Percentiles rank a stretch among this genome's conserved stretches.
These are phyloP conservation scores for Siniperca chuatsi DNA, from an alignment of 2,113 vertebrate genomes.

Conservation along the genomic window DNA sequence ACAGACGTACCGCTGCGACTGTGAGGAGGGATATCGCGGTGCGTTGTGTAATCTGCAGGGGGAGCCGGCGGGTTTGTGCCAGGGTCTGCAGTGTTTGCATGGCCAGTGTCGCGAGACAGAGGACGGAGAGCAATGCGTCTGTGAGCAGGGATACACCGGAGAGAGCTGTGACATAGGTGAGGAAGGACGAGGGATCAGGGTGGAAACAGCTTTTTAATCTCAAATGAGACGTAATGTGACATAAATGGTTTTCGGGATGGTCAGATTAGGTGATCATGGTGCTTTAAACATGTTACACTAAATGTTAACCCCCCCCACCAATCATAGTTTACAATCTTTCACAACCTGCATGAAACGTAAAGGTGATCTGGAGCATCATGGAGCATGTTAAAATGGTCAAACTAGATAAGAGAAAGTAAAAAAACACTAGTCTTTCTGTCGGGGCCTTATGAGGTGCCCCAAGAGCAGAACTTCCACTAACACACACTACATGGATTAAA, in stretches of 20 bases:
- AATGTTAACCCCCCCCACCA: background rate
- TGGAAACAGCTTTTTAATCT: too few species aligned
- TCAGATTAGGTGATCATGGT: too few species aligned
- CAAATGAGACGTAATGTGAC: too few species aligned
- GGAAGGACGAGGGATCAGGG: background rate
- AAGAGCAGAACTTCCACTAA: too few species aligned
- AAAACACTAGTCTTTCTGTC: too few species aligned
- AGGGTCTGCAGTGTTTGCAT: slow-evolving; percentile 83
- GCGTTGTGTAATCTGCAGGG: slow-evolving; percentile 91
- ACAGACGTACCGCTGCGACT: slow-evolving; percentile 94
- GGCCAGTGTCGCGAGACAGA: slow-evolving; percentile 88
- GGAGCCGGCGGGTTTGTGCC: slow-evolving; percentile 83
- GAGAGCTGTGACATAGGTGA: slow-evolving; percentile 92
- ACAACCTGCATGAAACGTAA: background rate
- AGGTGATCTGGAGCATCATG: background rate
- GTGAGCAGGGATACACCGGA: slow-evolving; percentile 88
- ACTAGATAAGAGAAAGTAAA: too few species aligned
- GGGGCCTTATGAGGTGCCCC: too few species aligned
- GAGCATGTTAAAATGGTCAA: too few species aligned
- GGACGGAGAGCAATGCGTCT: slow-evolving; percentile 88
- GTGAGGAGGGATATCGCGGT: slow-evolving; percentile 88
- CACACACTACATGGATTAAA: too few species aligned
- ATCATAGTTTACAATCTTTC: background rate
- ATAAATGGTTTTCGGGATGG: too few species aligned
- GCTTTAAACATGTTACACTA: too few species aligned